Conservation (phyloP, 1,140 invertebrate species). For the Drosophila micromelanica region DNA sequence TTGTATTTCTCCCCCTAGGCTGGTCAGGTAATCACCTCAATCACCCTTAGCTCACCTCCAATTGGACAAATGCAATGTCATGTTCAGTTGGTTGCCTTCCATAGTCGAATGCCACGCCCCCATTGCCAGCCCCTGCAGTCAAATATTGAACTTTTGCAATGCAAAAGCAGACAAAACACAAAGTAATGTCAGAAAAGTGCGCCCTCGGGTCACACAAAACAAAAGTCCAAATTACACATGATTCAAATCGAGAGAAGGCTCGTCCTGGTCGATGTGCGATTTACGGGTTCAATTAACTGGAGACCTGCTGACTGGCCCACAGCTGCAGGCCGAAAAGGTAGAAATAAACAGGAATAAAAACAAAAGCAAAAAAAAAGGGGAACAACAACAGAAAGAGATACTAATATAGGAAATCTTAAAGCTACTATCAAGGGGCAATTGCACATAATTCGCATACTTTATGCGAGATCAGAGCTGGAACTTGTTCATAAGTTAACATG, state of each 20-base stretch:
- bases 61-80: constrained; percentile 21
- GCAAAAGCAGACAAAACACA: constrained; percentile 2
- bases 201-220: constrained; percentile 15
- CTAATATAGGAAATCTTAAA: neutral
- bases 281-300: constrained; percentile 75
- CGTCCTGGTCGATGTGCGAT: constrained; percentile 42
- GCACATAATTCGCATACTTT: constrained; percentile 72
- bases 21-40: constrained; percentile 6
- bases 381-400: neutral
- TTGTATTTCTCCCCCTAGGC: neutral
- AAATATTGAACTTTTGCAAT: constrained; percentile 29
- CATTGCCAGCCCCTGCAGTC: constrained; percentile 2
- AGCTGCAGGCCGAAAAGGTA: constrained; percentile 39
- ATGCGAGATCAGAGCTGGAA: constrained; percentile 53
- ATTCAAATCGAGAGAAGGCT: neutral
- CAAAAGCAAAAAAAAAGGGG: neutral
- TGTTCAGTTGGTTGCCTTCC: constrained; percentile 11
- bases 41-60: constrained; percentile 7
- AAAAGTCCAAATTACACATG: constrained; percentile 42
- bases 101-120: constrained; percentile 13
- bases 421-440: constrained; percentile 29
- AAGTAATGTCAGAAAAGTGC: constrained; percentile 38
- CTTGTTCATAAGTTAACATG: constrained; percentile 55
- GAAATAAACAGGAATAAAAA: constrained; percentile 30
- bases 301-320: constrained; percentile 47